Percentiles rank a stretch among this genome's conserved stretches.
These are phyloP conservation scores for Lycophotia porphyrea DNA, from an alignment of 2,888 invertebrate species.

Conservation along the genomic window DNA sequence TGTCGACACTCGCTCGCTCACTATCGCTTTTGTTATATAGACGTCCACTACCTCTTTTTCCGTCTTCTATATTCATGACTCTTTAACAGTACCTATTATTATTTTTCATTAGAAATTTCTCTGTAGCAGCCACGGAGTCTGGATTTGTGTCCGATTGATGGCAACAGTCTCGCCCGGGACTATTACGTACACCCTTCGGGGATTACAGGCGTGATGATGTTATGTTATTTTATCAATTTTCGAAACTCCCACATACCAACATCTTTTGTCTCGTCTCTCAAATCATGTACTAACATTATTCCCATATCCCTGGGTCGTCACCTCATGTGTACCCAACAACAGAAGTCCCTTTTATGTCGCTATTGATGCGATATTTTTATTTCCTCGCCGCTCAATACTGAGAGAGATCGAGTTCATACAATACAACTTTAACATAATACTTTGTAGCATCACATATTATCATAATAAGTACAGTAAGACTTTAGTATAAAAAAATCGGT, in stretches of 20 bases:
- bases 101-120: no score
- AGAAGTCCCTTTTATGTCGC: conserved; percentile 78
- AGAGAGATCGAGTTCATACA: conserved; percentile 53
- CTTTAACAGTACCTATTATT: no score
- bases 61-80: neutral
- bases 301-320: conserved; percentile 28
- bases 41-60: neutral
- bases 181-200: no score
- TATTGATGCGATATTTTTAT: conserved; percentile 89
- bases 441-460: conserved; percentile 44
- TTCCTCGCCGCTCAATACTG: conserved; percentile 82
- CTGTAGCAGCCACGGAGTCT: no score
- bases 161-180: no score
- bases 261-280: neutral
- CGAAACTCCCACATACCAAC: neutral
- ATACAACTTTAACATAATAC: conserved; percentile 59
- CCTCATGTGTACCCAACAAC: conserved; percentile 50
- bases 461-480: neutral
- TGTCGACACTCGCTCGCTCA: no score
- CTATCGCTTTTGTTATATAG: no score
- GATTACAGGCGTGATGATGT: no score
- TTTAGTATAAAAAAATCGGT: neutral
- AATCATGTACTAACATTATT: neutral
- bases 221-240: no score
- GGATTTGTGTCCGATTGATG: no score